A percentile compares a stretch with the other conserved stretches of the same genome.
phyloP scores from a whole-genome alignment of 1,140 invertebrate species.

The Bursaphelenchus mucronatus region DNA sequence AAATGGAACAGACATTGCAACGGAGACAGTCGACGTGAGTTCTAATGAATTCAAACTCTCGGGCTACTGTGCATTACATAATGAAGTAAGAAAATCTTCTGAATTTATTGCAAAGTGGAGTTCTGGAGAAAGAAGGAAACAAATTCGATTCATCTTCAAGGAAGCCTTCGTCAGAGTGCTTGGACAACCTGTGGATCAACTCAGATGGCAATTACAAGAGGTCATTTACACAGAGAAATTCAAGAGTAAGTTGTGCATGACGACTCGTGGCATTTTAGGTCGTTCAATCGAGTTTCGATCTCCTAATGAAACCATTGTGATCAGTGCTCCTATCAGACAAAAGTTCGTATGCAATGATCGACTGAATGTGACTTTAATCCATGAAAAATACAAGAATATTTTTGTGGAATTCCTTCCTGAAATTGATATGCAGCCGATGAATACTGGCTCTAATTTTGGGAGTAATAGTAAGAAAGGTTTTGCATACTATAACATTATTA shows the following conservation, averaged over 20 bases:
- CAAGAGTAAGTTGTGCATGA: conserved; percentile 19
- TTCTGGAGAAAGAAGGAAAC: conserved; percentile 15
- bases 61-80: conserved; percentile 33
- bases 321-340: conserved; percentile 29
- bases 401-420: conserved; percentile 35
- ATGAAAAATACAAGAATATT: conserved; percentile 29
- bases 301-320: conserved; percentile 13
- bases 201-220: conserved; percentile 29
- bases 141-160: conserved; percentile 15
- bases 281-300: conserved; percentile 24
- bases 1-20: conserved; percentile 32
- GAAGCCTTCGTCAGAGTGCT: conserved; percentile 15
- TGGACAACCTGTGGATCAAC: conserved; percentile 24
- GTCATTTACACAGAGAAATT: conserved; percentile 24
- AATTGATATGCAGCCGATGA: conserved; percentile 35
- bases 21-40: conserved; percentile 30
- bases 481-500: conserved; percentile 19
- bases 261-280: conserved; percentile 12
- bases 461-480: conserved; percentile 22
- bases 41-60: conserved; percentile 14
- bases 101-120: conserved; percentile 28
- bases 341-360: conserved; percentile 39
- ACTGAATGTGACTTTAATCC: conserved; percentile 29
- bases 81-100: conserved; percentile 30
- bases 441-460: conserved; percentile 31